Evolutionary conservation across 2,113 vertebrate species (phyloP).

Genomic region (Camelus bactrianus): DNA sequence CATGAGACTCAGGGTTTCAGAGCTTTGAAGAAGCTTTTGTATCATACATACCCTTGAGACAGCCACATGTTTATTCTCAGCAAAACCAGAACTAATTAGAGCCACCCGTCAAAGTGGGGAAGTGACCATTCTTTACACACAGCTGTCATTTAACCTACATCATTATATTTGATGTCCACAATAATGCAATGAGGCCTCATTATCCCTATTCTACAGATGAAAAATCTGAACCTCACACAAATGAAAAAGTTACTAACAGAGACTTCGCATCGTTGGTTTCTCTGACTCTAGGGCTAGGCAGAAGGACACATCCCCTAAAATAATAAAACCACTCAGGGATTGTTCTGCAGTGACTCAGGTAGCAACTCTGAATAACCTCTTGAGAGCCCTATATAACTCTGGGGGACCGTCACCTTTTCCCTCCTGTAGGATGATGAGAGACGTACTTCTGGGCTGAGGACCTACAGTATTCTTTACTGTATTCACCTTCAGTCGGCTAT

Average conservation of each 20-base stretch:
- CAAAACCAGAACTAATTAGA: background rate
- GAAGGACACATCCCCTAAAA: background rate
- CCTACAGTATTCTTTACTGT: background rate
- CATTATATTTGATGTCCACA: background rate
- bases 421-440: background rate
- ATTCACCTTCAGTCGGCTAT: background rate
- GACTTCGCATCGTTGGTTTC: background rate
- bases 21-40: background rate
- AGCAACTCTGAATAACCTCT: background rate
- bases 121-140: background rate
- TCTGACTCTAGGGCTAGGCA: background rate
- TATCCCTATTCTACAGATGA: background rate
- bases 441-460: background rate
- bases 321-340: background rate
- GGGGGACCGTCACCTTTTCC: background rate
- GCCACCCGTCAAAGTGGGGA: accelerated
- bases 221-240: conserved; percentile 2
- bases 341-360: background rate
- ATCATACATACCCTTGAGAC: background rate
- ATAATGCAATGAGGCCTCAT: background rate
- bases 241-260: conserved; percentile 5
- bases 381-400: background rate
- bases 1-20: background rate
- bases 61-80: background rate
- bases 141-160: background rate